Evolutionary conservation across 2,797 vertebrate genomes (phyloP), one percentile per base, ranked within the genome.

Genomic region (Scyliorhinus canicula): DNA sequence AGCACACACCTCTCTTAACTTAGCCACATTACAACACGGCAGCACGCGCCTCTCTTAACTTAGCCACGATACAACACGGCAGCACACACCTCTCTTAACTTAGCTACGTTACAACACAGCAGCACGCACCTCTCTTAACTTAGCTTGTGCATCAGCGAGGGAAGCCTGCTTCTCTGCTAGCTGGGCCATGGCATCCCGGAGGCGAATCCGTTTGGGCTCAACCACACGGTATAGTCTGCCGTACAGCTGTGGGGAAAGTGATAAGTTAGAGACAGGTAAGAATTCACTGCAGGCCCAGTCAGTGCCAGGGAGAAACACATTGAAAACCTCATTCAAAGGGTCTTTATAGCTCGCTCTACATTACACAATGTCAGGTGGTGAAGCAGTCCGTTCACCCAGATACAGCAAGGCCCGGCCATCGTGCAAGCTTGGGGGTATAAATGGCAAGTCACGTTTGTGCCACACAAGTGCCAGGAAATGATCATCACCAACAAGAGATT

Each of bases 131-230:
- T 98, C 98, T 84, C 93, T 95, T 3, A 98, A 97, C 96, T 98
- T 98, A 90, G 96, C 96, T 96, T 98, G 98, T 52, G 98, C 98
- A 8, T 98, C 97, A 0, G 98, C 98, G 86, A 98, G 97, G 0
- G 98, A 96, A 0, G 97, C 97, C 95, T 99, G 98, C 96, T 99
- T 99, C 96, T 98, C 98, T 12, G 97, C 97, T 95, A 99, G 97
- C 95, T 98, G 98, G 52, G 97, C 52, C 95, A 95, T 95, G 44
- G 98, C 98, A 0, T 96, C 96, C 0, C 98, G 97, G 96, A 99
- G 97, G 4, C 97, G 97, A 12, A 96, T 96, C 0, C 98, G 96
- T 96, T 98, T 99, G 52, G 98, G 98, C 96, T 99, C 97, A 95
- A 99, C 98, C 95, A 98, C 98, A 19, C 98, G 97, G 96, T 96